Conservation (phyloP, 2,113 vertebrate species). For the Caranx ignobilis region DNA sequence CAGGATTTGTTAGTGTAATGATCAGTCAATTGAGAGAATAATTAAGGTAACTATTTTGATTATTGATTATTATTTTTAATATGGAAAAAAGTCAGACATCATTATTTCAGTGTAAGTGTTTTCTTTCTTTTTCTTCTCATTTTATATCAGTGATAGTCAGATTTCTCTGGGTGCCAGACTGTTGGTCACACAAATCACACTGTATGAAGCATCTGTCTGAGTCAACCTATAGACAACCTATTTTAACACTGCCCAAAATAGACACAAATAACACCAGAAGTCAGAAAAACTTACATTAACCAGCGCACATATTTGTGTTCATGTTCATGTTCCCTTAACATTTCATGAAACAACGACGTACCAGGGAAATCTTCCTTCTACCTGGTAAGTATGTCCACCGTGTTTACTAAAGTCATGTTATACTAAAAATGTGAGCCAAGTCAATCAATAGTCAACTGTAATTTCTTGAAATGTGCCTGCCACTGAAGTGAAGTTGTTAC, state of each 20-base stretch:
- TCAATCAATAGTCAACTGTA: background rate
- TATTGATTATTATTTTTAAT: background rate
- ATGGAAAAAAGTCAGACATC: background rate
- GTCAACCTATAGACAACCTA: too few species aligned
- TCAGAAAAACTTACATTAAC: too few species aligned
- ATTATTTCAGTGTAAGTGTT: background rate
- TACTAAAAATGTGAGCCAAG: background rate
- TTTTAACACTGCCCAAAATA: too few species aligned
- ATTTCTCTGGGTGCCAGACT: background rate
- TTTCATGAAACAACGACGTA: too few species aligned
- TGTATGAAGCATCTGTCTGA: too few species aligned
- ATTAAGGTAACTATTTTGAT: background rate
- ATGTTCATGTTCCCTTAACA: too few species aligned
- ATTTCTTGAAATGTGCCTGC: background rate
- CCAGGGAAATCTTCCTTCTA: too few species aligned
- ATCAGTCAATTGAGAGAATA: background rate
- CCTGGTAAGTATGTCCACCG: too few species aligned
- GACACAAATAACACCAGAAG: too few species aligned
- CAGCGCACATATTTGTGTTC: too few species aligned
- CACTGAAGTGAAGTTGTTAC: background rate
- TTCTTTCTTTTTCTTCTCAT: background rate
- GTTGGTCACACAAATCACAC: background rate
- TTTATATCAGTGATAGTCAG: background rate
- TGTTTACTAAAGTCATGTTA: background rate
- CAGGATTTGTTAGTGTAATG: background rate